Evolutionary conservation across 2,113 vertebrate genomes (phyloP), one percentile per base, ranked within the genome.

Genomic region (Dascyllus trimaculatus): DNA sequence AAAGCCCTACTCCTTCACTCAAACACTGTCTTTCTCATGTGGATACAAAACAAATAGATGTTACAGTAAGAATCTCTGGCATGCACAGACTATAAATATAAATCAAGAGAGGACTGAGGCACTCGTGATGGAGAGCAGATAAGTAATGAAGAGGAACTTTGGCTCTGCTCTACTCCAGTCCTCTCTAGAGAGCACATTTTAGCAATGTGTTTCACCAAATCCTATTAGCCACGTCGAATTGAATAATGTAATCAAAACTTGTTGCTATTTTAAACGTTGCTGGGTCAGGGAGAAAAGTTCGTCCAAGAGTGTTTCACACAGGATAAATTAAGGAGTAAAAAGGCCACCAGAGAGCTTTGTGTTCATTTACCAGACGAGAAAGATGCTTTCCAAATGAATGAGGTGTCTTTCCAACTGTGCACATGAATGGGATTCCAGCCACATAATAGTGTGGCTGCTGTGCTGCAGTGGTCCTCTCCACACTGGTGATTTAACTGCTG

Each of bases 31-130:
- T 85, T 53, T 72, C 75, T 77, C 81, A 64, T 80, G 80, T 32
- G 57, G 74, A 78, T 15, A 80, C 75, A 65, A 90, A 85, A 85
- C 67, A 85, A 85, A 86, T 73, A 71, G 54, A 76, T 51, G 57
- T 61, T 67, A 77, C 79, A 65, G 81, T 77, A 82, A 26, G 84
- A 88, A 87, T 91, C 60, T 48, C 68, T 57, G 73, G 85, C 78
- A 89, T 87, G 69, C 19, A n/a, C 22, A 4, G 72, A 87, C 76
- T 87, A 80, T 85, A 91, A 85, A 90, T 86, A 84, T 73, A 87
- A 86, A 92, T 82, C 80, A 81, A 73, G 71, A 82, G 59, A 73
- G 69, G 68, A 73, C 69, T 63, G 74, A 81, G 46, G 77, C 77
- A 75, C 87, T 79, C 45, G 40, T 80, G 78, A 77, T 43, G 15